A percentile compares a stretch with the other conserved stretches of the same genome.
Conservation (phyloP, 2,113 vertebrate genomes). For the Megaceryle torquata region DNA sequence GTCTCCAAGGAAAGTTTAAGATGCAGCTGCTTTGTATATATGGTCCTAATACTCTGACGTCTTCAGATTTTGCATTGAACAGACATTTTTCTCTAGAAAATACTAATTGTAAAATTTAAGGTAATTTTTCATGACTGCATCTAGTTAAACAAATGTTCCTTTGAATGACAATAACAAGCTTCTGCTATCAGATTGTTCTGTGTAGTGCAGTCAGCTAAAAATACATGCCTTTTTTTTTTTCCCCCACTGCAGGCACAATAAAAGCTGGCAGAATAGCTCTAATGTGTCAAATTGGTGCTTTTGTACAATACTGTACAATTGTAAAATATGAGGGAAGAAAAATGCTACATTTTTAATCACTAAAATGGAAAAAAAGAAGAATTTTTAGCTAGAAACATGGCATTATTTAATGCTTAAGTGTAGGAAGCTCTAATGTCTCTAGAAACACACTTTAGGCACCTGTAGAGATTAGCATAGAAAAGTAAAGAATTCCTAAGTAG, state of each 20-base stretch:
- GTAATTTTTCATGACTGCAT: background rate
- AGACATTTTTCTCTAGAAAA: background rate
- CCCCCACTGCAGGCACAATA: background rate
- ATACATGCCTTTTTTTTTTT: background rate
- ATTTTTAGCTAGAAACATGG: background rate
- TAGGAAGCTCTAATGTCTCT: background rate
- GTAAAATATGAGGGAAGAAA: background rate
- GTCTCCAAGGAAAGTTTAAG: background rate
- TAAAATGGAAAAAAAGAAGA: background rate
- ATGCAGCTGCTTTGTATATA: background rate
- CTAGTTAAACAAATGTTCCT: slow-evolving; percentile 32
- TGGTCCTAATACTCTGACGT: background rate
- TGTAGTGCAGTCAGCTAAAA: slow-evolving; percentile 11
- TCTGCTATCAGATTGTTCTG: background rate
- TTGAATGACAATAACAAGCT: slow-evolving; percentile 20
- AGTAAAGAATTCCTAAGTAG: background rate
- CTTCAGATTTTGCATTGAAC: background rate
- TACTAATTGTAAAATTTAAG: background rate
- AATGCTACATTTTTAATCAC: background rate
- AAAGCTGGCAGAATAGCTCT: slow-evolving; percentile 1
- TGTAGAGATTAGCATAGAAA: background rate
- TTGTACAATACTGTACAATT: background rate
- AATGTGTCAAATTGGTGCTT: background rate
- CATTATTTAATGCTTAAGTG: background rate
- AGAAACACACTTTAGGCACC: background rate